Base-by-base conservation (phyloP, 2,797 vertebrate genomes). In the Parotocinclus haroldoi region DNA sequence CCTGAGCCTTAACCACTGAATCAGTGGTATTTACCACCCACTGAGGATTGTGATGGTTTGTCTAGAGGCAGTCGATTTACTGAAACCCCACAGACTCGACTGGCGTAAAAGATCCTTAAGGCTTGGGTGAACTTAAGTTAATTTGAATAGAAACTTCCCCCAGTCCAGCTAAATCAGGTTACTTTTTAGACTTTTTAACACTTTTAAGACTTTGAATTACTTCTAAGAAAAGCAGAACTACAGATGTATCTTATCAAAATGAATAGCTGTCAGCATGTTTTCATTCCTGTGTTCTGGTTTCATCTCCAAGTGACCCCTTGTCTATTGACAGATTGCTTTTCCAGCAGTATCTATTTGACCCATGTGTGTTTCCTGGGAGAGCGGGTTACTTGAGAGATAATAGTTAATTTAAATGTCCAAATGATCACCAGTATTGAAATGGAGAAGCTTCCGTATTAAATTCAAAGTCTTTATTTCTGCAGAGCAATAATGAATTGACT, bases 361-460 rank as follows among this genome's bases (percentile, higher is more conserved):
- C 11, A 10, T 18, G 9, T 19, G 37, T 14, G 12, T 53, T 36
- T 58, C 55, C 17, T 51, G 9, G 0, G 16, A 49, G 11, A n/a
- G 19, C 9, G n/a, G 42, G 40, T 39, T 55, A 59, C 16, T 48
- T 44, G 1, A 58, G 46, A 17, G 12, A 48, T 37, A 49, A 12
- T 1, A 18, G 40, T 55, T 51, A 9, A 27, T 56, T 62, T 8
- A 19, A 53, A 18, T 4, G 8, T 0, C 17, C n/a, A 12, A 27
- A 40, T 12, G 51, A 54, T 64, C 50, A 14, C 18, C 9, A 7
- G 40, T 50, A 39, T 14, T 48, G 53, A 44, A 52, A 51, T 16
- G 40, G 27, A 45, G 40, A 70, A 38, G 48, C 39, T 51, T 62
- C 12, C 12, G 10, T 7, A 45, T 36, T 57, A 10, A 45, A 63